These are phyloP conservation scores for Scolopax rusticola DNA, from an alignment of 2,797 vertebrate species.

Conservation along the genomic window DNA sequence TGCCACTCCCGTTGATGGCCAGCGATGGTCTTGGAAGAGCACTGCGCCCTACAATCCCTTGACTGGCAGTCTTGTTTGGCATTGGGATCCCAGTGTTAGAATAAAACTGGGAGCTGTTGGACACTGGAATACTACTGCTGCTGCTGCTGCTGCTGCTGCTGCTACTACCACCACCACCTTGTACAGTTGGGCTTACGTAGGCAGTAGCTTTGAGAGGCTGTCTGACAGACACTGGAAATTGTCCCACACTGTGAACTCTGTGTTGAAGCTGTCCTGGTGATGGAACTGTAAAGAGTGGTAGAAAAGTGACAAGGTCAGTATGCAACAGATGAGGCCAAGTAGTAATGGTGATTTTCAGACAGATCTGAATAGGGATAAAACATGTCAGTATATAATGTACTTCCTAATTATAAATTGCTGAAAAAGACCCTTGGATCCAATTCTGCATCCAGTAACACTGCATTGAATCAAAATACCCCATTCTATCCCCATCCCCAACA, in stretches of 20 bases:
- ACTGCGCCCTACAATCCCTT: slow-evolving; percentile 83
- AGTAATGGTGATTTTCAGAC: neutral
- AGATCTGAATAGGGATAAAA: neutral
- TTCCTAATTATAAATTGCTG: neutral
- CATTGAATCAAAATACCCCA: neutral
- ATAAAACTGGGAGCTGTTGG: slow-evolving; percentile 84
- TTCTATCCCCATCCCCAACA: neutral
- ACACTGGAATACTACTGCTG: slow-evolving; percentile 80
- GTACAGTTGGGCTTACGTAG: slow-evolving; percentile 95
- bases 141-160: slow-evolving; percentile 73
- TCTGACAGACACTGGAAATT: slow-evolving; percentile 87
- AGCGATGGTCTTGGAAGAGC: slow-evolving; percentile 93
- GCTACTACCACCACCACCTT: slow-evolving; percentile 82
- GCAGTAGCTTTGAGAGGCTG: slow-evolving; percentile 95
- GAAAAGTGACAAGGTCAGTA: neutral
- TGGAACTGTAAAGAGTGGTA: slow-evolving; percentile 83
- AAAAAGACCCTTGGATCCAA: neutral
- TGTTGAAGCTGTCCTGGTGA: slow-evolving; percentile 93
- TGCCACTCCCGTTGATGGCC: slow-evolving; percentile 86
- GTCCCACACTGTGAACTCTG: slow-evolving; percentile 92
- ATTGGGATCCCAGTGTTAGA: slow-evolving; percentile 85
- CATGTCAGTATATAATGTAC: neutral
- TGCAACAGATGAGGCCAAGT: neutral
- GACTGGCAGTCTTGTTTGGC: slow-evolving; percentile 86
- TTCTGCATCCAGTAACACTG: neutral